A percentile compares a stretch with the other conserved stretches of the same genome.
Conservation (phyloP, 1,140 invertebrate genomes). For the Myzus persicae region DNA sequence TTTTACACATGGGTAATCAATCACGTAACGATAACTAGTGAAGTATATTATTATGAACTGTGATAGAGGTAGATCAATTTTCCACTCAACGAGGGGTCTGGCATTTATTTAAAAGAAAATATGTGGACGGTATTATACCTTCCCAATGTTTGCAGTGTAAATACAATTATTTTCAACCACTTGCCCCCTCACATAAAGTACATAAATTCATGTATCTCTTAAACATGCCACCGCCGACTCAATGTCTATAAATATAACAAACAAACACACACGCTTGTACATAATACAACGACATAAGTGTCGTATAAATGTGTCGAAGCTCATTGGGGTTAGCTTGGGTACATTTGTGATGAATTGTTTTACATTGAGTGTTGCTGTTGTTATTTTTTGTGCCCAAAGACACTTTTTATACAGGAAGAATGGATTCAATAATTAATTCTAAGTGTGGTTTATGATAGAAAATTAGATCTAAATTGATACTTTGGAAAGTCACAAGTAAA, state of each 20-base stretch:
- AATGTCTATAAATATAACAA: neutral
- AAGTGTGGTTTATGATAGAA: neutral
- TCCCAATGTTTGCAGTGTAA: neutral
- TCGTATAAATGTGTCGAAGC: neutral
- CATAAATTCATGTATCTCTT: neutral
- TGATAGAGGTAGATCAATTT: neutral
- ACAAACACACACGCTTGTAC: neutral
- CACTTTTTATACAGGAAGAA: neutral
- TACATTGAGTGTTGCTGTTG: neutral
- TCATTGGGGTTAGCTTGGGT: neutral
- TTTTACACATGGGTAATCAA: neutral
- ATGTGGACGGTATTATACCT: neutral
- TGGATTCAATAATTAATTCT: neutral
- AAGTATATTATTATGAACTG: neutral
- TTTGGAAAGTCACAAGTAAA: neutral
- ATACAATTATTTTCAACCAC: constrained; percentile 12
- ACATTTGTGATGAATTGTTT: neutral
- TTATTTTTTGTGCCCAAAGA: neutral
- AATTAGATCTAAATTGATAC: neutral
- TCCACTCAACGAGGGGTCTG: fast-evolving
- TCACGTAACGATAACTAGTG: neutral
- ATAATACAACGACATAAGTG: neutral
- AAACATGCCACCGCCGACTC: neutral
- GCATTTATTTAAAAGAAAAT: neutral
- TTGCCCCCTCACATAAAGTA: neutral